These are phyloP conservation scores for Pristionchus mayeri DNA, from an alignment of 2,888 invertebrate species.

Conservation along the genomic window DNA sequence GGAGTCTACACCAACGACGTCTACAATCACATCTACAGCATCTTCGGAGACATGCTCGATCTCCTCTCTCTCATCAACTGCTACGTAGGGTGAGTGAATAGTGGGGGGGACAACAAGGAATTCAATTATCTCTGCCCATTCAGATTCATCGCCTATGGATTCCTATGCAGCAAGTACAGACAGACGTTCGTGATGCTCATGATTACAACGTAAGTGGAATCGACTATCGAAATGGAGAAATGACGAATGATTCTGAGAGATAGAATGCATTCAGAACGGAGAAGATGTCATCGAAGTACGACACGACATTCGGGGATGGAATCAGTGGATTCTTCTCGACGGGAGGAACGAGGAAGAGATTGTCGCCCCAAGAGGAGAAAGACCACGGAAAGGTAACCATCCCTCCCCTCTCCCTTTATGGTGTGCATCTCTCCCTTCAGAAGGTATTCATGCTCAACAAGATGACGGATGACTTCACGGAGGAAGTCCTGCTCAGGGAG, in stretches of 20 bases:
- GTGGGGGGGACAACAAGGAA: neutral
- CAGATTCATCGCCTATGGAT: constrained; percentile 52
- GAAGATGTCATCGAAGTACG: constrained; percentile 49
- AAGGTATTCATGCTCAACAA: constrained; percentile 29
- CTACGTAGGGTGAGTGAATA: constrained; percentile 55
- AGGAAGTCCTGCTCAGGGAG: constrained; percentile 33
- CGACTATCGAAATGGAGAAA: neutral
- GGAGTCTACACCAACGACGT: constrained; percentile 54
- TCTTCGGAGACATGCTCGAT: constrained; percentile 56
- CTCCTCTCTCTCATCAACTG: constrained; percentile 57
- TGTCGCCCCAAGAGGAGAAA: neutral
- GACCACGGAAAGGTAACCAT: constrained; percentile 36
- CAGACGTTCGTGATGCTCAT: constrained; percentile 53
- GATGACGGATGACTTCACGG: constrained; percentile 30
- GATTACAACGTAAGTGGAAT: constrained; percentile 47
- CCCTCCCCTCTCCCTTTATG: neutral
- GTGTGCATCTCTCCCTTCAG: neutral
- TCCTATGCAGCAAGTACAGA: constrained; percentile 52
- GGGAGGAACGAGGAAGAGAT: constrained; percentile 22
- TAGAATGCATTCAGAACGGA: constrained; percentile 50
- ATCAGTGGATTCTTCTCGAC: constrained; percentile 48
- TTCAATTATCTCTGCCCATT: too few relatives aligned
- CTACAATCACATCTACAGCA: constrained; percentile 50
- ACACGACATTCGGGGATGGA: constrained; percentile 50
- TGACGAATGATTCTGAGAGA: too few relatives aligned